Percentiles rank a stretch among this genome's conserved stretches.
Evolutionary conservation across 2,113 vertebrate genomes (phyloP).

Genomic region (Pseudonaja textilis): DNA sequence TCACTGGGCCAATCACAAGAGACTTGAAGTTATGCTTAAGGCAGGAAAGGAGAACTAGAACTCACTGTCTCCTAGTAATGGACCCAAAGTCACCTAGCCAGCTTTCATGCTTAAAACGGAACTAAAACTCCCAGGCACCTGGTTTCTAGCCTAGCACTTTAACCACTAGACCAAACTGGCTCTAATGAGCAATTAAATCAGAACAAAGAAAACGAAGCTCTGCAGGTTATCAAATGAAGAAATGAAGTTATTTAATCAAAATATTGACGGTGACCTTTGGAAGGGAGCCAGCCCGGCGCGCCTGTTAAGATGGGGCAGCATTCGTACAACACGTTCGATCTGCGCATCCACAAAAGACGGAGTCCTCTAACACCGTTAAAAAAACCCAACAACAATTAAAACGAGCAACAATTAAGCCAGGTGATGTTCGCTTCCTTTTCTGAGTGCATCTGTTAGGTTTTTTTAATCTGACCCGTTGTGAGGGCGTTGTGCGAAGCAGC

Average conservation of each 20-base stretch:
- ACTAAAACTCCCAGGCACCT: too few relatives aligned
- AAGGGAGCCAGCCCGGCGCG: background rate
- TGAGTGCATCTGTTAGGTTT: background rate
- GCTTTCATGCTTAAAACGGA: too few relatives aligned
- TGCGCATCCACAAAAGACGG: too few relatives aligned
- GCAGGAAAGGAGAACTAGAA: too few relatives aligned
- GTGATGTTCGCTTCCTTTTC: background rate
- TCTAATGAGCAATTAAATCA: constrained; percentile 15
- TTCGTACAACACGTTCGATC: too few relatives aligned
- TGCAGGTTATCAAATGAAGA: background rate
- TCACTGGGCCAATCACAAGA: too few relatives aligned
- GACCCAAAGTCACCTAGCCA: too few relatives aligned
- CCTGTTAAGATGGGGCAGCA: background rate
- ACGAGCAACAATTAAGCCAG: background rate
- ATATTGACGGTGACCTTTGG: background rate
- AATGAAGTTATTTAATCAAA: constrained; percentile 3
- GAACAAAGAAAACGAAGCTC: background rate
- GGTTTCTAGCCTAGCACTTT: background rate
- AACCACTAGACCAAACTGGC: too few relatives aligned
- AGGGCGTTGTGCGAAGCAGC: background rate
- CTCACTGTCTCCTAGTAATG: too few relatives aligned
- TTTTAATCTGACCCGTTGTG: background rate
- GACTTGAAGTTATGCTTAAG: too few relatives aligned
- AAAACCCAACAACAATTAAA: background rate
- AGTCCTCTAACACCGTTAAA: too few relatives aligned